Evolutionary conservation across 2,888 invertebrate genomes (phyloP).

Genomic region (Melanostoma mellinum): DNA sequence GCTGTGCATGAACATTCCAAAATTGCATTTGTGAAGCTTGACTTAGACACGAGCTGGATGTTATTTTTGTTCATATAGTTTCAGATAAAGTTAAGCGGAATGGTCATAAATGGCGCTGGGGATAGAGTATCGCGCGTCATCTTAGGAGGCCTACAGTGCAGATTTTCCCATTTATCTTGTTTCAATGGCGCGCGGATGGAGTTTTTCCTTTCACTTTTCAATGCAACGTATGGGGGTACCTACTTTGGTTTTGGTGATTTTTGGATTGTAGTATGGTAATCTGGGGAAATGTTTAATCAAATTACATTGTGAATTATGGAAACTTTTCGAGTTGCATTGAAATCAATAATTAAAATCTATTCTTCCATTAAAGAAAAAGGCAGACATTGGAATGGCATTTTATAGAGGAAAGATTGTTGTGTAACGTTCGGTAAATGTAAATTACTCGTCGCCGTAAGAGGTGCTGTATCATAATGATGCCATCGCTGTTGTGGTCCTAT

Average conservation of each 20-base stretch:
- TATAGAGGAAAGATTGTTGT: too few relatives aligned
- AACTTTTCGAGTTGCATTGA: conserved; percentile 13
- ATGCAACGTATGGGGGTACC: not conserved
- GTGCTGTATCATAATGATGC: too few relatives aligned
- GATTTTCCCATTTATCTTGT: conserved; percentile 63
- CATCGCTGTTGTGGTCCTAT: too few relatives aligned
- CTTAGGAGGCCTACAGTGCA: conserved; percentile 52
- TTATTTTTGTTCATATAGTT: conserved; percentile 10
- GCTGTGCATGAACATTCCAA: conserved; percentile 43
- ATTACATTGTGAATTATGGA: conserved; percentile 39
- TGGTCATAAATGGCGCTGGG: conserved; percentile 54
- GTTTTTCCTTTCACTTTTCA: conserved; percentile 68
- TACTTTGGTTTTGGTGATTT: conserved; percentile 39
- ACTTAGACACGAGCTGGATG: conserved; percentile 4
- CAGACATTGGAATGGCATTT: too few relatives aligned
- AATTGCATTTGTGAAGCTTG: conserved; percentile 31
- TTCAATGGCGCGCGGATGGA: conserved; percentile 11
- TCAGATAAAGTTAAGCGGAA: conserved; percentile 20
- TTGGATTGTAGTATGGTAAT: conserved; percentile 27
- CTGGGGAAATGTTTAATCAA: conserved; percentile 26
- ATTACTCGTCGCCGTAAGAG: too few relatives aligned
- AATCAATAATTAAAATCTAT: conserved; percentile 40
- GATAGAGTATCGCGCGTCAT: conserved; percentile 67
- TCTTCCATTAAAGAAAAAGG: conserved; percentile 14
- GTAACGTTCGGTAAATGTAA: too few relatives aligned